A percentile compares a stretch with the other conserved stretches of the same genome.
Conservation (phyloP, 1,140 invertebrate genomes). For the Drosophila nannoptera region DNA sequence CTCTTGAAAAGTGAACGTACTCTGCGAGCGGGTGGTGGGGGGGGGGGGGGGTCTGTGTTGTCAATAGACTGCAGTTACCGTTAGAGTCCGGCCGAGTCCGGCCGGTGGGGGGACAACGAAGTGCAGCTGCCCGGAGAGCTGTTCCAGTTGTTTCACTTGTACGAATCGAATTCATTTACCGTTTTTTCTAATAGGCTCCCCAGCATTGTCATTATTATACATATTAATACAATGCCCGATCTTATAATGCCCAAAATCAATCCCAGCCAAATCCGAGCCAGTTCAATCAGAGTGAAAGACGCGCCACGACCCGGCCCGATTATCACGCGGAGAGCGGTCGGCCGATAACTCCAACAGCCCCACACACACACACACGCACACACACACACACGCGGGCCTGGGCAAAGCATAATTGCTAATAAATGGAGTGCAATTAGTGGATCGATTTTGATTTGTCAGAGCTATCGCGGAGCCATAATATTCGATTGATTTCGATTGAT, state of each 20-base stretch:
- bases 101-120: too few species aligned
- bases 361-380: too few species aligned
- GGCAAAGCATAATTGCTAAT: slow-evolving; percentile 40
- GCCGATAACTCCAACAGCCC: slow-evolving; percentile 1
- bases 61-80: slow-evolving; percentile 27
- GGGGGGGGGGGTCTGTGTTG: too few species aligned
- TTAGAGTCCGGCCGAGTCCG: too few species aligned
- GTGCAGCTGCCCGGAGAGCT: too few species aligned
- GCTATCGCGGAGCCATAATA: not conserved
- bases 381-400: not conserved
- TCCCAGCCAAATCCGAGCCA: slow-evolving; percentile 52
- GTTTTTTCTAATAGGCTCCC: too few species aligned
- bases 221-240: slow-evolving; percentile 2
- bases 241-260: slow-evolving; percentile 65
- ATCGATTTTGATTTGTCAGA: slow-evolving; percentile 40
- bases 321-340: too few species aligned
- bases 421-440: slow-evolving; percentile 58
- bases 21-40: slow-evolving; percentile 5
- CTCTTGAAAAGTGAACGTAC: slow-evolving; percentile 48
- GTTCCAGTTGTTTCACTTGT: too few species aligned
- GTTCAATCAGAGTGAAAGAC: slow-evolving; percentile 69
- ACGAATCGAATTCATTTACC: too few species aligned
- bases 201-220: too few species aligned
- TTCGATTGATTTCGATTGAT: too few species aligned
- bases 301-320: slow-evolving; percentile 30